These are phyloP conservation scores for Hiodon tergisus DNA, from an alignment of 2,113 vertebrate genomes.

Conservation along the genomic window DNA sequence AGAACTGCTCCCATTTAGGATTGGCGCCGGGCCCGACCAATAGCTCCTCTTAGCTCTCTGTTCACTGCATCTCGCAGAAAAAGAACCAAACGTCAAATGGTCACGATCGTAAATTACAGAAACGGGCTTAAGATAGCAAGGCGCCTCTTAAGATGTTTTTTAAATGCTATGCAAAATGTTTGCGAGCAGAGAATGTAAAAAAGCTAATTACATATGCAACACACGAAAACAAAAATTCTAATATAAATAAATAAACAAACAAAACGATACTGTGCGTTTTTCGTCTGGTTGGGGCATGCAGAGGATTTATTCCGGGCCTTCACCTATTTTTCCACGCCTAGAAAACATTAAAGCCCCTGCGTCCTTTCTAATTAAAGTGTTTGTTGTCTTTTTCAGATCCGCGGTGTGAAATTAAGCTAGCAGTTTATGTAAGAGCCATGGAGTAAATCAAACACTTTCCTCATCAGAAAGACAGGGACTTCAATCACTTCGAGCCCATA, in stretches of 20 bases:
- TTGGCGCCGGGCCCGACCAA: too few relatives aligned
- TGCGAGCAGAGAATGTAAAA: slow-evolving; percentile 16
- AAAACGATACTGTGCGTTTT: slow-evolving; percentile 43
- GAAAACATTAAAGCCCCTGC: slow-evolving; percentile 62
- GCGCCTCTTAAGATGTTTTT: slow-evolving; percentile 1
- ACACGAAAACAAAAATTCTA: slow-evolving; percentile 49
- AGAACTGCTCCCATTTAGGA: too few relatives aligned
- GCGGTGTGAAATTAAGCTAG: slow-evolving; percentile 82
- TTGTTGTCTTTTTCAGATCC: slow-evolving; percentile 74
- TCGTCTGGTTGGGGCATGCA: slow-evolving; percentile 45
- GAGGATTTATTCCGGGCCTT: slow-evolving; percentile 42
- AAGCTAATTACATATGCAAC: slow-evolving; percentile 46
- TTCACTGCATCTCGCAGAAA: slow-evolving; percentile 31
- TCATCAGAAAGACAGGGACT: slow-evolving; percentile 70
- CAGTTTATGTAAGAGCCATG: slow-evolving; percentile 75
- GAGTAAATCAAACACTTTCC: slow-evolving; percentile 76
- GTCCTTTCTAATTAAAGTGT: slow-evolving; percentile 78
- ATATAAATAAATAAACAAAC: slow-evolving; percentile 55
- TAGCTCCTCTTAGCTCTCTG: too few relatives aligned
- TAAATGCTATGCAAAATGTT: background rate
- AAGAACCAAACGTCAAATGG: slow-evolving; percentile 37
- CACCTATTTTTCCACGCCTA: slow-evolving; percentile 46
- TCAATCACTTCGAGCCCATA: slow-evolving; percentile 76
- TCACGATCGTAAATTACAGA: slow-evolving; percentile 48
- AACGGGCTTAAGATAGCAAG: slow-evolving; percentile 33